Percentiles rank a stretch among this genome's conserved stretches.
These are phyloP conservation scores for Proisotoma minuta DNA, from an alignment of 2,888 invertebrate species.

Conservation along the genomic window DNA sequence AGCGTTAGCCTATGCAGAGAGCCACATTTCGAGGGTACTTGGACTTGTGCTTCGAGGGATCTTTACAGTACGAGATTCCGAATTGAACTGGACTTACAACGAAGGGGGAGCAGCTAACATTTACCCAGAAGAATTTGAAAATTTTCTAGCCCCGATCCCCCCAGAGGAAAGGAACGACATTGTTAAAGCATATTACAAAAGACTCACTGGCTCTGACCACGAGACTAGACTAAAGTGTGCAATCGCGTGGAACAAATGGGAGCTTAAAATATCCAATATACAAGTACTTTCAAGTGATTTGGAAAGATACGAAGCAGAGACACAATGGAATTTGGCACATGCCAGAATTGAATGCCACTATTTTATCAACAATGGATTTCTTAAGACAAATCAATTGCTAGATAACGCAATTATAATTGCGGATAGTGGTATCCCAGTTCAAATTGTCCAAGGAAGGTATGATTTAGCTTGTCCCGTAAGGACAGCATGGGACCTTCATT, in stretches of 20 bases:
- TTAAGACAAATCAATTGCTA: constrained; percentile 10
- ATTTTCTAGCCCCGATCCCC: constrained; percentile 29
- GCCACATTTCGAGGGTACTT: constrained; percentile 24
- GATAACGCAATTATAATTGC: constrained; percentile 27
- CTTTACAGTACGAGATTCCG: constrained; percentile 27
- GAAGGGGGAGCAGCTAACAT: constrained; percentile 27
- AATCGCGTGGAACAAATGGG: constrained; percentile 29
- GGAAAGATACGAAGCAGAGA: constrained; percentile 16
- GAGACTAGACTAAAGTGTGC: constrained; percentile 19
- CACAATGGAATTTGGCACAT: constrained; percentile 20
- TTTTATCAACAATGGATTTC: constrained; percentile 21
- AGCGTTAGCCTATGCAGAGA: constrained; percentile 24
- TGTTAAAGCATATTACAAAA: constrained; percentile 27
- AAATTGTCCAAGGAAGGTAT: constrained; percentile 33
- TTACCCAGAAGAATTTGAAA: constrained; percentile 30
- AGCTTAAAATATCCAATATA: constrained; percentile 27
- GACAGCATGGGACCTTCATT: constrained; percentile 33
- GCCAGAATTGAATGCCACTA: constrained; percentile 35
- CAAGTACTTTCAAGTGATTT: constrained; percentile 25
- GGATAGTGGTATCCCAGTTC: constrained; percentile 27
- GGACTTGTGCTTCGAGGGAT: constrained; percentile 31
- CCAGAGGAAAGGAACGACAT: constrained; percentile 25
- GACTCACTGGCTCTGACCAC: constrained; percentile 21
- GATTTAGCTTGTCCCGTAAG: constrained; percentile 29
- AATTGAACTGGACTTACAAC: constrained; percentile 31